Evolutionary conservation across 2,888 invertebrate species (phyloP).

Genomic region (Beris chalybata): DNA sequence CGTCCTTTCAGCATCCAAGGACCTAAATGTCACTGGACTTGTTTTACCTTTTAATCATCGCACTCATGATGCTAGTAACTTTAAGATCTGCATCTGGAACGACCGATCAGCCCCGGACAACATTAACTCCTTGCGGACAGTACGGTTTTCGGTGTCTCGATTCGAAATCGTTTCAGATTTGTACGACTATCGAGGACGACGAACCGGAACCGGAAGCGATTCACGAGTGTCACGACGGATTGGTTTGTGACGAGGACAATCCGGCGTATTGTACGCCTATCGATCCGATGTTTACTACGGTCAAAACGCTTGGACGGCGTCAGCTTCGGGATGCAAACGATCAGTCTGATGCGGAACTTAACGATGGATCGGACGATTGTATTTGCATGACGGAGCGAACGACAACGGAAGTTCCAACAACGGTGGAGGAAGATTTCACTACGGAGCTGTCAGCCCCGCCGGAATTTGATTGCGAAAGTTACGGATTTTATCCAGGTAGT

Average conservation of each 20-base stretch:
- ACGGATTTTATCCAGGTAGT: constrained; percentile 41
- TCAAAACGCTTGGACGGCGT: neutral
- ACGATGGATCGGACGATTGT: constrained; percentile 15
- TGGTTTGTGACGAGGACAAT: constrained; percentile 43
- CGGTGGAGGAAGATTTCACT: constrained; percentile 18
- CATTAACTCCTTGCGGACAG: constrained; percentile 38
- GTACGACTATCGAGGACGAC: constrained; percentile 35
- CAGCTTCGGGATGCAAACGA: neutral
- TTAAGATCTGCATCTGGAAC: neutral
- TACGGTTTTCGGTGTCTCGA: constrained; percentile 43
- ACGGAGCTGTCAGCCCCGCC: constrained; percentile 12
- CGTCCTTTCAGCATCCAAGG: constrained; percentile 13
- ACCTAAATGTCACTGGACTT: constrained; percentile 33
- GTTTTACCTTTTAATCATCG: constrained; percentile 12
- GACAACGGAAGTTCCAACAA: constrained; percentile 1
- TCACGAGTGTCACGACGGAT: constrained; percentile 39
- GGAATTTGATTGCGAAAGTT: constrained; percentile 39
- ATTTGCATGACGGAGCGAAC: neutral
- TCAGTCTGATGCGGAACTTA: constrained; percentile 17
- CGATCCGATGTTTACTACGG: constrained; percentile 30
- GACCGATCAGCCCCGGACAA: neutral
- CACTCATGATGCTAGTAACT: constrained; percentile 2
- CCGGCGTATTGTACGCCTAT: constrained; percentile 42
- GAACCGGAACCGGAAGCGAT: constrained; percentile 34
- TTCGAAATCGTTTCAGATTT: constrained; percentile 39